These are phyloP conservation scores for Muscicapa comitata DNA, from an alignment of 2,797 vertebrate species.

Conservation along the genomic window DNA sequence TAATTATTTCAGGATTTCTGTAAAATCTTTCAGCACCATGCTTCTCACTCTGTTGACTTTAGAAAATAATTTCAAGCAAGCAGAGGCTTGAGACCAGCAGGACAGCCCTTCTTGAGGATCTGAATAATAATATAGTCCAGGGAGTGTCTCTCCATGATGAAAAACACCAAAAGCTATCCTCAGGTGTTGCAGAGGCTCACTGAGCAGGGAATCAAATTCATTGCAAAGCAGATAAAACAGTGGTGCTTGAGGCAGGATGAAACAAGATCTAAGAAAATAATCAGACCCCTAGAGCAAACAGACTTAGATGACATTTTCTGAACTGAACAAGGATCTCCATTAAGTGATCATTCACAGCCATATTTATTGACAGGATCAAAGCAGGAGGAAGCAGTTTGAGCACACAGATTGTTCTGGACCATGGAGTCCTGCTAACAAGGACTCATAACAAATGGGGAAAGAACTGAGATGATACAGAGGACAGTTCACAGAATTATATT, in stretches of 20 bases:
- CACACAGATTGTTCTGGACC: neutral
- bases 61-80: conserved; percentile 16
- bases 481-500: neutral
- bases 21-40: neutral
- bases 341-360: conserved; percentile 31
- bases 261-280: conserved; percentile 56
- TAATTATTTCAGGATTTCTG: neutral
- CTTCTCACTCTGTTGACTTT: neutral
- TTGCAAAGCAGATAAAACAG: conserved; percentile 34
- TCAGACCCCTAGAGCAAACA: conserved; percentile 32
- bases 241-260: conserved; percentile 26
- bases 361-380: conserved; percentile 29
- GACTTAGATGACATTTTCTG: conserved; percentile 38
- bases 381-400: neutral
- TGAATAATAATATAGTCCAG: conserved; percentile 27
- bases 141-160: neutral
- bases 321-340: conserved; percentile 6
- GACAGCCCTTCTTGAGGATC: neutral
- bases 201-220: conserved; percentile 39
- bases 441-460: neutral
- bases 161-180: conserved; percentile 47
- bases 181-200: conserved; percentile 42
- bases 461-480: neutral
- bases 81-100: neutral
- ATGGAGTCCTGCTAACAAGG: neutral